Evolutionary conservation across 2,888 invertebrate genomes (phyloP).

Genomic region (Ophion slaviceki): DNA sequence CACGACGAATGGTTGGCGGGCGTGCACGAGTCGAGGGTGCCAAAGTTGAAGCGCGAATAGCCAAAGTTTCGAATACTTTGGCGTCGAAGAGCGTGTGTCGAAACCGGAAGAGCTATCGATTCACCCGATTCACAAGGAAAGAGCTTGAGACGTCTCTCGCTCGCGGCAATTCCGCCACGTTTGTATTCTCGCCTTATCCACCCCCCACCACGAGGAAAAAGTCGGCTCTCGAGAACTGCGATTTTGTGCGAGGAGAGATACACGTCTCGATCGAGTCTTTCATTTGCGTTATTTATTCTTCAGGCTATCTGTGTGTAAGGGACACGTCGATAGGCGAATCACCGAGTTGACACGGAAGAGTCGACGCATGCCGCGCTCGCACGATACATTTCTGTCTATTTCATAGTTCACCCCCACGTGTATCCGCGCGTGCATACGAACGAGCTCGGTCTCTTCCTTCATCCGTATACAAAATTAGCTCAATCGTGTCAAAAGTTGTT

Average conservation of each 20-base stretch:
- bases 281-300: neutral
- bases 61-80: constrained; percentile 59
- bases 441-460: neutral
- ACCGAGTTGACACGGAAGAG: neutral
- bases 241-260: neutral
- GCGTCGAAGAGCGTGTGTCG: constrained; percentile 2
- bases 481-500: constrained; percentile 53
- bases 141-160: constrained; percentile 26
- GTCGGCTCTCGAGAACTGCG: neutral
- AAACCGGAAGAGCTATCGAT: constrained; percentile 51
- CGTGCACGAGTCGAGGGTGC: neutral
- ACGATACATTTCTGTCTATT: neutral
- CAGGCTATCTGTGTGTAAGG: neutral
- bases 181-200: no score
- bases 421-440: neutral
- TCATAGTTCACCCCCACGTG: neutral
- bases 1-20: neutral
- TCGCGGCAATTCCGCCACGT: constrained; percentile 21
- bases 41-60: constrained; percentile 27
- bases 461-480: constrained; percentile 40
- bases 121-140: constrained; percentile 48
- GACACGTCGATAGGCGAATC: neutral
- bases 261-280: neutral
- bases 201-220: neutral
- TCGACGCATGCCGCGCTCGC: neutral